Evolutionary conservation across 2,113 vertebrate species (phyloP).

Genomic region (Catagonus wagneri): DNA sequence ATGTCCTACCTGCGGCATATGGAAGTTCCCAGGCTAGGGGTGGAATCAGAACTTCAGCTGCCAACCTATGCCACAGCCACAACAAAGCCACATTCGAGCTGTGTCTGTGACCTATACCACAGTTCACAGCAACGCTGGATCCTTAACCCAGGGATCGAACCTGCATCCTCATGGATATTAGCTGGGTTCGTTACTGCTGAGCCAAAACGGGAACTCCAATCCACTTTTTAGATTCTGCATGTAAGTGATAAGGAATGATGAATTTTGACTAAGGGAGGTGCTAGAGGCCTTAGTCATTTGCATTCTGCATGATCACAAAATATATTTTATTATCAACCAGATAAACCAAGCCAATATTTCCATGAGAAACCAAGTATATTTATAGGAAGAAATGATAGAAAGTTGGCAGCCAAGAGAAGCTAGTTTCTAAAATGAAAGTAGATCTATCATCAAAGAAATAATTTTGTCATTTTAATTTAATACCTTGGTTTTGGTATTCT

Average conservation of each 20-base stretch:
- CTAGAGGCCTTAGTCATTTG: background rate
- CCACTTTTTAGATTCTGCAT: too few species aligned
- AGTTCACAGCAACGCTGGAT: too few species aligned
- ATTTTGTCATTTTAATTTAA: constrained; percentile 76
- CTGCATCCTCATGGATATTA: too few species aligned
- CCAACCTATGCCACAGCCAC: too few species aligned
- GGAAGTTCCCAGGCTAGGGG: too few species aligned
- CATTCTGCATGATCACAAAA: background rate
- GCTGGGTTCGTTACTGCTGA: too few species aligned
- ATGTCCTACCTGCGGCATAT: too few species aligned
- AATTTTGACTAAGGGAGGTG: background rate
- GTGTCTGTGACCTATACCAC: too few species aligned
- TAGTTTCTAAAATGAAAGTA: constrained; percentile 65
- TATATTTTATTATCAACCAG: background rate
- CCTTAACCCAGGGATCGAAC: too few species aligned
- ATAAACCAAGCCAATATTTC: constrained; percentile 53
- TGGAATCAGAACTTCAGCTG: too few species aligned
- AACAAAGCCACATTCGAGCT: too few species aligned
- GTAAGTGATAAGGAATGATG: background rate
- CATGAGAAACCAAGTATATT: constrained; percentile 37
- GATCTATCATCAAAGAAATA: constrained; percentile 73
- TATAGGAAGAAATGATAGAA: constrained; percentile 38
- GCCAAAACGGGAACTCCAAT: too few species aligned
- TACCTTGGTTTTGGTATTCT: constrained; percentile 76
- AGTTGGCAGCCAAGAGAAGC: constrained; percentile 53